Conservation (phyloP, 2,113 vertebrate genomes). For the Microcebus griseorufus region DNA sequence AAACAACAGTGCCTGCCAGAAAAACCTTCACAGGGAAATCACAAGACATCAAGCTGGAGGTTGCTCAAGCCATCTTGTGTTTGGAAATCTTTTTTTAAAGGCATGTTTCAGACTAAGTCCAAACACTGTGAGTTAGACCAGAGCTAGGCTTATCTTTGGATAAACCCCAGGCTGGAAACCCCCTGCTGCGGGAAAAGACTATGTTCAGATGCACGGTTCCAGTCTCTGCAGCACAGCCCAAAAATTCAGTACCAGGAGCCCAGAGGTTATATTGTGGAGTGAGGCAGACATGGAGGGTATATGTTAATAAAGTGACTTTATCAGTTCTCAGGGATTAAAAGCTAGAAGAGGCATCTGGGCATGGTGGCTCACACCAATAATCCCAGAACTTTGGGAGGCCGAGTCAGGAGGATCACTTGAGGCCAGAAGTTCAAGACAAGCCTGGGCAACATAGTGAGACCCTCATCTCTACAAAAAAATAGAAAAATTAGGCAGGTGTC, state of each 20-base stretch:
- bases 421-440: neutral
- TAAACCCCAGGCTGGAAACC: constrained; percentile 11
- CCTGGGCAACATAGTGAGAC: no score
- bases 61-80: neutral
- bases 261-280: neutral
- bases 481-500: no score
- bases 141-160: neutral
- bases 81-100: neutral
- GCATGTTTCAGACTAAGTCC: neutral
- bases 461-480: no score
- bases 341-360: neutral
- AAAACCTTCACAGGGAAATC: neutral
- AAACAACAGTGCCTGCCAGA: neutral
- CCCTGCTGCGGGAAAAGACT: neutral
- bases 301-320: neutral
- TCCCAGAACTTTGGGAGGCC: neutral
- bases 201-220: neutral
- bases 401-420: neutral
- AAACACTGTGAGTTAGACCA: neutral
- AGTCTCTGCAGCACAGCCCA: neutral
- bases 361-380: neutral
- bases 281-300: neutral
- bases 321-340: neutral
- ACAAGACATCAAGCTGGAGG: neutral
- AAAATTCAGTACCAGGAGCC: neutral